Conservation (phyloP, 2,113 vertebrate species). For the Neopipo cinnamomea region DNA sequence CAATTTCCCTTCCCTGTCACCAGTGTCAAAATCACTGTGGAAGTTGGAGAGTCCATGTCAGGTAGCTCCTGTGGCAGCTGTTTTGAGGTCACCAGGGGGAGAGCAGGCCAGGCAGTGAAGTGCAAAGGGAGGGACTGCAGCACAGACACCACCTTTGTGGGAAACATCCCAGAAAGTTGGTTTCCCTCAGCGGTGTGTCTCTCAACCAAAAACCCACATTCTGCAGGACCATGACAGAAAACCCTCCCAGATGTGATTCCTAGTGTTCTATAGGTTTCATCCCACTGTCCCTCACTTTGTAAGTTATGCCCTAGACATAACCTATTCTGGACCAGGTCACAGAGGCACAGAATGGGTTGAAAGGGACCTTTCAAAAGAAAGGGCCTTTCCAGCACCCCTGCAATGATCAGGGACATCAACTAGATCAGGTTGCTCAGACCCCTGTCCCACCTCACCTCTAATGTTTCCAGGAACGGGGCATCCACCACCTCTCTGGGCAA, state of each 20-base stretch:
- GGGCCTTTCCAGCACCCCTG: too few relatives aligned
- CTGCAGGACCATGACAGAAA: fast-evolving
- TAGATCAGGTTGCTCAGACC: not conserved
- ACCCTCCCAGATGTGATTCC: not conserved
- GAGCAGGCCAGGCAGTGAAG: not conserved
- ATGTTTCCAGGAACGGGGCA: too few relatives aligned
- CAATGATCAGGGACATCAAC: fast-evolving
- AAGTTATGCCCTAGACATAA: not conserved
- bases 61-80: not conserved
- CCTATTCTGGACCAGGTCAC: fast-evolving
- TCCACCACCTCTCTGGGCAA: too few relatives aligned
- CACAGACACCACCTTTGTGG: not conserved
- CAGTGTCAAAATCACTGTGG: not conserved
- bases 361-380: not conserved
- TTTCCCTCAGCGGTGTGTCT: not conserved
- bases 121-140: not conserved
- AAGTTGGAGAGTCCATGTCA: not conserved
- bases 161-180: not conserved
- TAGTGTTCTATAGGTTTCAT: not conserved
- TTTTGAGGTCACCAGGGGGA: not conserved
- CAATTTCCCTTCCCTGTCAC: not conserved
- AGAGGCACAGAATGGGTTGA: not conserved
- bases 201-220: not conserved
- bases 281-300: fast-evolving
- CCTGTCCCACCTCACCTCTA: fast-evolving